These are phyloP conservation scores for Dendrolimus kikuchii DNA, from an alignment of 1,140 invertebrate species.

Conservation along the genomic window DNA sequence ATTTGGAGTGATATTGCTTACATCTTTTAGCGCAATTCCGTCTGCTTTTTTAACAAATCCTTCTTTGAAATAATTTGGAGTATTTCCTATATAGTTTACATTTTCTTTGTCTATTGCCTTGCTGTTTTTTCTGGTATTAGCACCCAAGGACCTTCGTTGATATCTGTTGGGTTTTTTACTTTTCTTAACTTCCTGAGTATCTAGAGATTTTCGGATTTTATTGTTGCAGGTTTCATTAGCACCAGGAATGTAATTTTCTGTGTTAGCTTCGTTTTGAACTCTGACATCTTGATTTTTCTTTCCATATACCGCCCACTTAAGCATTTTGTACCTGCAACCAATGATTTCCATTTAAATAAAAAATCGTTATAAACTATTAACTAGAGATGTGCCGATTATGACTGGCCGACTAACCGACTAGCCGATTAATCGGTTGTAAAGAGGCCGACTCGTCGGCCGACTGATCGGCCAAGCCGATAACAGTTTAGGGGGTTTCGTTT, in stretches of 20 bases:
- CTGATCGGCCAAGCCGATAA: no score
- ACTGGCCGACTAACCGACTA: no score
- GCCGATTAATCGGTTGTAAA: no score
- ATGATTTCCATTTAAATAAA: constrained; percentile 14
- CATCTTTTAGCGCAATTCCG: constrained; percentile 53
- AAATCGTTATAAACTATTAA: not conserved
- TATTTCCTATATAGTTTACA: constrained; percentile 54
- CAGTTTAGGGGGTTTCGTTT: no score
- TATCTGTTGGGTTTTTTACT: constrained; percentile 64
- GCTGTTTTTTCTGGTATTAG: constrained; percentile 43
- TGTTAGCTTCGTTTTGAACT: constrained; percentile 25
- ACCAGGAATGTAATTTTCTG: constrained; percentile 23
- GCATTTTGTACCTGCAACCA: constrained; percentile 55
- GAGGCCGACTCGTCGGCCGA: no score
- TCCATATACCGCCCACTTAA: constrained; percentile 66
- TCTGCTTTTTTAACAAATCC: constrained; percentile 59
- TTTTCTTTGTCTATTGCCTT: constrained; percentile 60
- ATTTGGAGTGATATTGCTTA: constrained; percentile 61
- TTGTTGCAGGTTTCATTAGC: constrained; percentile 29
- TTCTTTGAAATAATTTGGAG: constrained; percentile 60
- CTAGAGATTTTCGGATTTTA: constrained; percentile 45
- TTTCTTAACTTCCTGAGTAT: constrained; percentile 52
- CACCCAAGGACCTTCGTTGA: constrained; percentile 55
- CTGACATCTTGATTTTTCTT: constrained; percentile 55
- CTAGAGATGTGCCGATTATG: no score